Base-by-base conservation (phyloP, 92 coral and sea anemone genomes). In the Paragorgia papillata region DNA sequence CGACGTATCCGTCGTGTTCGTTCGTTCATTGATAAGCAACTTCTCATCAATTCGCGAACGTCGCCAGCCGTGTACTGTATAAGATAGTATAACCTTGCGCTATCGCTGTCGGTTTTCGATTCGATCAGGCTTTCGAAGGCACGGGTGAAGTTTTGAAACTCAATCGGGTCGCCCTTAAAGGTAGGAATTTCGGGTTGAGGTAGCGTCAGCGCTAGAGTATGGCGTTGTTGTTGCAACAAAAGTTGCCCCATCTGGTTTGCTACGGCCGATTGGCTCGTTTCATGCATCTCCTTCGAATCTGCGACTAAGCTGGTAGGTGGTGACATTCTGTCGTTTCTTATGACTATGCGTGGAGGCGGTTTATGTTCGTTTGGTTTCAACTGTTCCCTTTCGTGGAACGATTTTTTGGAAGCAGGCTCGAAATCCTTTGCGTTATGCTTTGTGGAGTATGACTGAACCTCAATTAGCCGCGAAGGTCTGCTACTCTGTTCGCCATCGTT, bases 161-260 rank as follows among this genome's bases (percentile, higher is more conserved):
- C 70, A 19, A 79, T 79, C 14, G 83, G 83, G 14, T 66, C 75
- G 1, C 83, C 75, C 7, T 14, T 21, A 46, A 79, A 79, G 12
- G 46, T 51, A 7, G 54, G 86, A 33, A 80, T 32, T 54, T 82
- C 75, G 41, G 85, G 85, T 33, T 82, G 80, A 7, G 85, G 81
- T 62, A 82, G 67, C 61, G 61, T 46, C 30, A 82, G 32, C 10
- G 81, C 76, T 40, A 68, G 18, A 5, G 82, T 65, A 35, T 76
- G 75, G 1, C 55, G 88, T 53, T 78, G 76, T 66, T 83, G 82
- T 40, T 75, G 43, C 28, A 3, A 35, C 53, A 83, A 12, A 33
- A 83, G 73, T 37, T 50, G 59, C 66, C 57, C 76, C 43, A 83
- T 28, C 56, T 65, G 63, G 30, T n/a, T 18, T 26, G 28, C 25